Evolutionary conservation across 2,797 vertebrate species (phyloP).

Genomic region (Chelon auratus): DNA sequence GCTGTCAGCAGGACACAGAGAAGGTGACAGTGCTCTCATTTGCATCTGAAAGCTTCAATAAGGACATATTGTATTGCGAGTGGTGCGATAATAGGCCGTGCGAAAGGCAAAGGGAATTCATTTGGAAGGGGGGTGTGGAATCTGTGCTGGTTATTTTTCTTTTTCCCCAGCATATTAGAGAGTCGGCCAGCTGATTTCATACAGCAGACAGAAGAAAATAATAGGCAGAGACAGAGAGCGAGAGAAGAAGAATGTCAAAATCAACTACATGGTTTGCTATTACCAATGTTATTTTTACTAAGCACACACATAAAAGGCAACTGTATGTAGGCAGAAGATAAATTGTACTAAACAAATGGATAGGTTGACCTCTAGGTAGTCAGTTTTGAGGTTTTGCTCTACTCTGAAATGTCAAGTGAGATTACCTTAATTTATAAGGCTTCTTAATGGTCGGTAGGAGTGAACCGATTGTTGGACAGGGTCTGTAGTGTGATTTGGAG

Average conservation of each 20-base stretch:
- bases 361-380: background rate
- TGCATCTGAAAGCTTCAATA: conserved; percentile 81
- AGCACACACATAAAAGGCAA: conserved; percentile 7
- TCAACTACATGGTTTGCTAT: conserved; percentile 12
- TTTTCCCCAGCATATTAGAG: conserved; percentile 34
- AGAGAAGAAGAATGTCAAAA: conserved; percentile 22
- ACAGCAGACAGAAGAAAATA: conserved; percentile 37
- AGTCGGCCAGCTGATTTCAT: conserved; percentile 50
- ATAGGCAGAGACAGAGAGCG: conserved; percentile 21
- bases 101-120: conserved; percentile 70
- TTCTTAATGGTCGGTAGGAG: too few relatives aligned
- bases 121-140: conserved; percentile 42
- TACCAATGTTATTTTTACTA: background rate
- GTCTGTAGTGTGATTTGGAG: too few relatives aligned
- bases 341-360: background rate
- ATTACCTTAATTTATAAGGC: too few relatives aligned
- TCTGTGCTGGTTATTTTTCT: conserved; percentile 45
- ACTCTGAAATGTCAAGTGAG: background rate
- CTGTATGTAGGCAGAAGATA: background rate
- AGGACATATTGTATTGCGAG: conserved; percentile 76
- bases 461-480: too few relatives aligned
- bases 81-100: conserved; percentile 69
- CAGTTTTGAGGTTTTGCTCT: background rate
- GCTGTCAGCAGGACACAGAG: conserved; percentile 76
- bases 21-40: conserved; percentile 72